Percentiles rank a stretch among this genome's conserved stretches.
These are phyloP conservation scores for Ascaphus truei DNA, from an alignment of 2,113 vertebrate species.

Conservation along the genomic window DNA sequence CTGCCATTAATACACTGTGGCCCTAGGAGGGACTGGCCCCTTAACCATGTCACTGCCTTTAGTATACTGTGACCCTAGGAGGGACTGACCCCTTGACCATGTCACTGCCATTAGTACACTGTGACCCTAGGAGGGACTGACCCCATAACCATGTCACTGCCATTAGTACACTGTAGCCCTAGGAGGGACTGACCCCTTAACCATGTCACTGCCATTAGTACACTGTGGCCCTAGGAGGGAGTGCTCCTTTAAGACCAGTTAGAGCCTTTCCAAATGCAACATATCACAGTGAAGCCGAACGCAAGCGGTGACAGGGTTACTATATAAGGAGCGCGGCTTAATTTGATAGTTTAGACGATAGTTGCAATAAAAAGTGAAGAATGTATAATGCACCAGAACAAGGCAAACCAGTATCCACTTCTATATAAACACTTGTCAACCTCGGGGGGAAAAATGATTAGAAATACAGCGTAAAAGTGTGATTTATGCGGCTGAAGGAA, in stretches of 20 bases:
- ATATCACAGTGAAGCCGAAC: conserved; percentile 5
- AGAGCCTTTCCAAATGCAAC: not conserved
- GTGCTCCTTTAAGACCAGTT: conserved; percentile 14
- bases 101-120: no score
- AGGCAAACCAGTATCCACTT: conserved; percentile 33
- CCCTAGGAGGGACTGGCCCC: no score
- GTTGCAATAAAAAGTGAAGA: conserved; percentile 38
- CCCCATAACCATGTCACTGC: not conserved
- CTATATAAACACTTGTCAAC: conserved; percentile 36
- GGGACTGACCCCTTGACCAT: no score
- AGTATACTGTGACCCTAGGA: no score
- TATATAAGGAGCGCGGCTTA: conserved; percentile 31
- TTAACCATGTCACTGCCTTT: no score
- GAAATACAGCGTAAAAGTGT: conserved; percentile 13
- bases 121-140: no score
- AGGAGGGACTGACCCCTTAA: not conserved
- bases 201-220: no score
- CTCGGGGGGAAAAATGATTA: conserved; percentile 30
- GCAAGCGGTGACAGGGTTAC: conserved; percentile 26
- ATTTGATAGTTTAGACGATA: conserved; percentile 38
- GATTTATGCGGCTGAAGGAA: conserved; percentile 5
- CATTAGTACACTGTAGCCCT: not conserved
- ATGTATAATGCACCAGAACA: conserved; percentile 37
- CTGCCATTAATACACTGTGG: no score
- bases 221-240: not conserved